Evolutionary conservation across 2,888 invertebrate species (phyloP).

Genomic region (Ariolimax columbianus): DNA sequence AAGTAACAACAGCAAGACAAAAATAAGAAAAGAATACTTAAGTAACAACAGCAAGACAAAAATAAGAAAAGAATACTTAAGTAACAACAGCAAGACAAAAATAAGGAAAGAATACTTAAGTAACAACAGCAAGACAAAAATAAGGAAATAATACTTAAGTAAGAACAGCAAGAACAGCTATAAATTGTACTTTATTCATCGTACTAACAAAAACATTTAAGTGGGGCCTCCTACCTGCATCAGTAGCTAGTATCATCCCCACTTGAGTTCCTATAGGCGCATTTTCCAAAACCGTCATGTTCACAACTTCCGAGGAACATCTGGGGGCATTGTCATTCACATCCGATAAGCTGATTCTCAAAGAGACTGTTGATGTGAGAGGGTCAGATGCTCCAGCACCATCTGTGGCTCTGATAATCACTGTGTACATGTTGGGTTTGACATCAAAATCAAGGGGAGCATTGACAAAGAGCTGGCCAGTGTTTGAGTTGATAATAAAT

Average conservation of each 20-base stretch:
- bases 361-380: constrained; percentile 54
- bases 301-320: constrained; percentile 56
- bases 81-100: too few relatives aligned
- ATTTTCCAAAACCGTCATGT: constrained; percentile 60
- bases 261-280: constrained; percentile 44
- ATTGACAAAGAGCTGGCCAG: constrained; percentile 58
- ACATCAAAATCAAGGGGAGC: constrained; percentile 69
- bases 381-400: constrained; percentile 50
- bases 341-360: constrained; percentile 59
- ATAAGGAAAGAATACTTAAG: too few relatives aligned
- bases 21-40: too few relatives aligned
- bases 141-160: too few relatives aligned
- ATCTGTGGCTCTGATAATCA: constrained; percentile 61
- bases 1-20: too few relatives aligned
- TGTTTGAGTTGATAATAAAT: constrained; percentile 57
- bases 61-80: too few relatives aligned
- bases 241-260: constrained; percentile 53
- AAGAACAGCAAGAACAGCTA: background rate
- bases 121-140: too few relatives aligned
- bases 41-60: too few relatives aligned
- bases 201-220: background rate
- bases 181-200: background rate
- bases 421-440: constrained; percentile 54
- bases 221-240: constrained; percentile 22
- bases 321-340: constrained; percentile 64